Base-by-base conservation (phyloP, 2,888 invertebrate species). In the Leptinotarsa peninsularis region DNA sequence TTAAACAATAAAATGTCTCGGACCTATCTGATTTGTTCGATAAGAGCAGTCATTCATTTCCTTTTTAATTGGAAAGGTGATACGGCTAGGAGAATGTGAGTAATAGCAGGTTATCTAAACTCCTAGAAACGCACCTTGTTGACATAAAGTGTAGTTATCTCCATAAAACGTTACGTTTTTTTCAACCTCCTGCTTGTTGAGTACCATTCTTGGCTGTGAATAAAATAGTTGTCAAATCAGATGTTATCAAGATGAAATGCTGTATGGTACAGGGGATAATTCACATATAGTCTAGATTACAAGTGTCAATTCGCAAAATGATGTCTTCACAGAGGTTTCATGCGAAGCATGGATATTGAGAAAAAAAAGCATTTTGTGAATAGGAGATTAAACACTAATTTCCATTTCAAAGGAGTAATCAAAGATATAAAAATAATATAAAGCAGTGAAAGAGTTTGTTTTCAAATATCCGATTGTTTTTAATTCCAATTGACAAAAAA, bases 81-180 rank as follows among this genome's bases (percentile, higher is more conserved):
- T 73, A 73, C 23, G 7, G 54, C 17, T 33, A 58, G 15, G 56
- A 69, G 70, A 66, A 74, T 63, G 43, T 63, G 63, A n/a, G 33
- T 63, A 13, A 63, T 43, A 7, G 63, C 63, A 50, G 58, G 68
- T 68, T 68, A 72, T 68, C 63, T 10, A 52, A 56, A 68, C 63
- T 68, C 63, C 60, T 73, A 68, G 68, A 72, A 23, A 50, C 68
- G 23, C 67, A 63, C 63, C 33, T 71, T 75, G 74, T 72, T 72
- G 72, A 75, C 75, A 68, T 33, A 56, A 69, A 80, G 79, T 78
- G 80, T 77, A 72, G 79, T 76, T 79, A 79, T 58, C 72, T n/a
- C 76, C 75, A 75, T 81, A 81, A 82, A 81, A 76, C 76, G 69
- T 81, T 82, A 81, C 80, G 82, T 82, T 83, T 76, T 77, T 80